phyloP scores from a whole-genome alignment of 2,113 vertebrate species.

The Megaleporinus macrocephalus region DNA sequence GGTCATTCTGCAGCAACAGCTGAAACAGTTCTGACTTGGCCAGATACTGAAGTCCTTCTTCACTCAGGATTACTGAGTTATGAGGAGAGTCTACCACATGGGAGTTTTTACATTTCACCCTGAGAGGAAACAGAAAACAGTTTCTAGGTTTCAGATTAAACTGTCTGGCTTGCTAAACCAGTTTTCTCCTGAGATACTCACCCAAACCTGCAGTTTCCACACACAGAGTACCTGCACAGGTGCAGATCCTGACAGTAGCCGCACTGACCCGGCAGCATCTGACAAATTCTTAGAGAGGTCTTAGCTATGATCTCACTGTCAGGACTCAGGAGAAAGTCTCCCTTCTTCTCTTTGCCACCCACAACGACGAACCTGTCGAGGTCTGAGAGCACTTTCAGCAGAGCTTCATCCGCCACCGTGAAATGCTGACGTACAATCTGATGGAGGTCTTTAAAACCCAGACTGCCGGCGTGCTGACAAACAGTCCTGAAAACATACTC shows the following conservation, averaged over 20 bases:
- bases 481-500: constrained; percentile 52
- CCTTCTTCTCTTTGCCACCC: background rate
- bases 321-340: background rate
- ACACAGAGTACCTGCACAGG: constrained; percentile 71
- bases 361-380: constrained; percentile 56
- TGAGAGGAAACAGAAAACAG: constrained; percentile 29
- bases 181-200: constrained; percentile 51
- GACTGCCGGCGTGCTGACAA: constrained; percentile 67
- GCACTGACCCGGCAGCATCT: constrained; percentile 60
- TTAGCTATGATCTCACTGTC: constrained; percentile 70
- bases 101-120: constrained; percentile 70
- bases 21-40: constrained; percentile 69
- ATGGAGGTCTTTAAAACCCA: constrained; percentile 59
- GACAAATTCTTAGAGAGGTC: constrained; percentile 69
- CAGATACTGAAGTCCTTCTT: constrained; percentile 56
- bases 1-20: constrained; percentile 79
- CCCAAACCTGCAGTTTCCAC: constrained; percentile 72
- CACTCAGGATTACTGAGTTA: constrained; percentile 62
- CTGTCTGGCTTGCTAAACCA: background rate
- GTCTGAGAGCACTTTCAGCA: constrained; percentile 60
- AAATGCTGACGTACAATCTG: constrained; percentile 35
- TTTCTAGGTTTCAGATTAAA: background rate
- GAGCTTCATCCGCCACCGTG: constrained; percentile 7
- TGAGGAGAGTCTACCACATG: constrained; percentile 62
- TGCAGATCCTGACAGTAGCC: constrained; percentile 64